Percentiles rank a stretch among this genome's conserved stretches.
These are phyloP conservation scores for Bedellia somnulentella DNA, from an alignment of 2,888 invertebrate genomes.

Conservation along the genomic window DNA sequence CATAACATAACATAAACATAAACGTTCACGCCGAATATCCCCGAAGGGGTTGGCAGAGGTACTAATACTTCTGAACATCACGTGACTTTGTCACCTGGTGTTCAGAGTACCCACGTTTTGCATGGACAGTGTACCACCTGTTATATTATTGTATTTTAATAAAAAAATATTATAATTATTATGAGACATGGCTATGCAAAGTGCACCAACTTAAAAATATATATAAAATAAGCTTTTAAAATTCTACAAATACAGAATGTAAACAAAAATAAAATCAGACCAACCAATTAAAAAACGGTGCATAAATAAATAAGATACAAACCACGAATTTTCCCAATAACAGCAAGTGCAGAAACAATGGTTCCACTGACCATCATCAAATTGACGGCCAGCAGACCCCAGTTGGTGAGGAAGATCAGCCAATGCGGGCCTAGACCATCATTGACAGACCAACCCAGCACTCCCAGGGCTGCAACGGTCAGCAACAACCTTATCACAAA, in stretches of 20 bases:
- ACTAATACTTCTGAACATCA: too few species aligned
- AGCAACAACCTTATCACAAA: conserved; percentile 27
- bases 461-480: conserved; percentile 19
- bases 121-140: too few species aligned
- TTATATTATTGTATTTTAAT: too few species aligned
- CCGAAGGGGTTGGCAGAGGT: too few species aligned
- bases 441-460: conserved; percentile 30
- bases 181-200: background rate
- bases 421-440: conserved; percentile 20
- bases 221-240: background rate
- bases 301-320: background rate
- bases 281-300: background rate
- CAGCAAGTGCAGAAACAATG: conserved; percentile 19
- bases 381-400: conserved; percentile 34
- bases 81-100: too few species aligned
- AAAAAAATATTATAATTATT: background rate
- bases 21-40: too few species aligned
- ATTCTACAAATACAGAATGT: background rate
- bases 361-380: conserved; percentile 23
- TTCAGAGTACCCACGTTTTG: too few species aligned
- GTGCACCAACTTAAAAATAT: background rate
- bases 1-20: too few species aligned
- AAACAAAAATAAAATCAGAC: background rate
- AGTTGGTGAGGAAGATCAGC: conserved; percentile 44
- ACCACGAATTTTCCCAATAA: background rate